Conservation (phyloP, 2,888 invertebrate genomes). For the Drosophila affinis region DNA sequence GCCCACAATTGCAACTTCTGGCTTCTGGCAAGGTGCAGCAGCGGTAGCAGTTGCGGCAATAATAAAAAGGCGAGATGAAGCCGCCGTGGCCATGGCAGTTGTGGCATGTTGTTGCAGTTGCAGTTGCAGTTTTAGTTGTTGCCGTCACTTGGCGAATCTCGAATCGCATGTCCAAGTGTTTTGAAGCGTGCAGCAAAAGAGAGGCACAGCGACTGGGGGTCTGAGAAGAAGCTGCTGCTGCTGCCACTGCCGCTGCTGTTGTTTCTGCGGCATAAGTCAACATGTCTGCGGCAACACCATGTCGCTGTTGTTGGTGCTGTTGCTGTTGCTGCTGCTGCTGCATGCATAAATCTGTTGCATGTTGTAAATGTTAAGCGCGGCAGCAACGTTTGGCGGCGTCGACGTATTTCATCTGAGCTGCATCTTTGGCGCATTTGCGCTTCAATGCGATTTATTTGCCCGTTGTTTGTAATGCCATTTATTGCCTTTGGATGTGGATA, state of each 20-base stretch:
- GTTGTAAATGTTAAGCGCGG: slow-evolving; percentile 77
- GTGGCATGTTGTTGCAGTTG: background rate
- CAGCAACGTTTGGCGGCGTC: slow-evolving; percentile 50
- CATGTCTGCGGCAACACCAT: slow-evolving; percentile 64
- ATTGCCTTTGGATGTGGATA: slow-evolving; percentile 57
- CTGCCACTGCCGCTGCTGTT: slow-evolving; percentile 23
- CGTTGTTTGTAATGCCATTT: slow-evolving; percentile 78
- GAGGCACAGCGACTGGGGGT: background rate
- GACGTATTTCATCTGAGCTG: slow-evolving; percentile 60
- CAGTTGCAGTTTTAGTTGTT: background rate
- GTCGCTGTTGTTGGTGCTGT: slow-evolving; percentile 40
- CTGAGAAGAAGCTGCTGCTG: slow-evolving; percentile 15
- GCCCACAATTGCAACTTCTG: slow-evolving; percentile 37
- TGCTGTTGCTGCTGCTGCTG: slow-evolving; percentile 44
- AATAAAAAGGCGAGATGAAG: slow-evolving; percentile 37
- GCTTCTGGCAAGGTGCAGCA: slow-evolving; percentile 50
- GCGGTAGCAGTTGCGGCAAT: slow-evolving; percentile 45
- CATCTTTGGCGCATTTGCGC: slow-evolving; percentile 75
- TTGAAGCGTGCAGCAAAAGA: slow-evolving; percentile 46
- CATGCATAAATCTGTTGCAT: slow-evolving; percentile 80
- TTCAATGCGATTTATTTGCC: slow-evolving; percentile 79
- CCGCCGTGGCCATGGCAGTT: slow-evolving; percentile 6
- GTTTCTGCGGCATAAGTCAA: slow-evolving; percentile 68
- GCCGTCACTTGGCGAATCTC: slow-evolving; percentile 27
- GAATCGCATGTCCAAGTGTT: slow-evolving; percentile 69